Evolutionary conservation across 2,888 invertebrate genomes (phyloP), one percentile per base, ranked within the genome.

Genomic region (Magallana nippona): DNA sequence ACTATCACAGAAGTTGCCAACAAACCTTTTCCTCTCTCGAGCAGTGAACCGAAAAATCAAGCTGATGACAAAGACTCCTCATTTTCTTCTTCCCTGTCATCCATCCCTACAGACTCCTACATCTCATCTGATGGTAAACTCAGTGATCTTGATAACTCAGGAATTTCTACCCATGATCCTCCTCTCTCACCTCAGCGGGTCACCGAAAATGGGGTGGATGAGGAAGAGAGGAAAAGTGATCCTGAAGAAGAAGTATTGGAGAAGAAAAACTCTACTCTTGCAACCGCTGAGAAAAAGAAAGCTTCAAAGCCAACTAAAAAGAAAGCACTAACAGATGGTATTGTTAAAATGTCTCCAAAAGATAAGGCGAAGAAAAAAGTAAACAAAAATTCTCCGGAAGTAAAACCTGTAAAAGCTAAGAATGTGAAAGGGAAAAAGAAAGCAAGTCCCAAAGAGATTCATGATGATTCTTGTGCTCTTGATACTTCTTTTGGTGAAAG

Each of bases 371-470:
- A 82, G 22, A 62, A 79, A 57, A 79, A 79, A 79, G 27, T 27
- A 11, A 56, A 79, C 19, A 56, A 79, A 19, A 57, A 79, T 79
- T 57, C 78, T 56, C 55, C 22, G 11, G 79, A 79, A 27, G 57
- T 19, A 22, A 56, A 79, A 79, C 22, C 22, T 56, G 19, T 79
- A 27, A 81, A 81, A 81, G n/a, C 13, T 58, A 32, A 27, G 3
- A 82, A 77, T 58, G 58, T 55, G 10, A 84, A 82, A 55, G 71
- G n/a, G 44, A 84, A 63, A 84, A 62, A 63, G 32, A 84, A 79
- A 62, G 56, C 71, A 58, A 84, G 82, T 60, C n/a, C 27, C 19
- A 79, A 71, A 32, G 56, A 77, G 55, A 32, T 56, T 58, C 27
- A 22, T 22, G 27, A 77, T n/a, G 55, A 55, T 10, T 13, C 27